Conservation (phyloP, 2,113 vertebrate species). For the Ptilonorhynchus violaceus region DNA sequence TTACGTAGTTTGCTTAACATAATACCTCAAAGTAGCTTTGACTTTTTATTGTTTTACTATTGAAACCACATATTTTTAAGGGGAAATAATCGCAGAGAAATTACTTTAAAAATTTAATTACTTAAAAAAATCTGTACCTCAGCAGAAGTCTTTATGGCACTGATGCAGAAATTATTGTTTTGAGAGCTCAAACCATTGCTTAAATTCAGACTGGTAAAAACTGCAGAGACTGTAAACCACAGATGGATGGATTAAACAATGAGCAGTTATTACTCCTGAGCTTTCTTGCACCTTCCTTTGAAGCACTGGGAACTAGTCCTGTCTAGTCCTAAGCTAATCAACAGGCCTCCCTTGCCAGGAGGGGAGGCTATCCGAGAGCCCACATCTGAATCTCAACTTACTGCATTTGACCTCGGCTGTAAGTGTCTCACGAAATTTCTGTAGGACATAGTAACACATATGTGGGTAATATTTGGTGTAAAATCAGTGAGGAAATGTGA, state of each 20-base stretch:
- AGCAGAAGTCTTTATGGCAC: not conserved
- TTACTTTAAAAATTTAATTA: not conserved
- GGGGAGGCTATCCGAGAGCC: not conserved
- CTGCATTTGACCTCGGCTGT: not conserved
- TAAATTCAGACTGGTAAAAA: not conserved
- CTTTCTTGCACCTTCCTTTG: not conserved
- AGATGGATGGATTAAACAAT: not conserved
- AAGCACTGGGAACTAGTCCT: not conserved
- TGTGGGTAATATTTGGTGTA: not conserved
- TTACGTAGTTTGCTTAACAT: not conserved
- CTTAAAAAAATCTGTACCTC: not conserved
- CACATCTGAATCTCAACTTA: fast-evolving
- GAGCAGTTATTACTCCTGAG: not conserved
- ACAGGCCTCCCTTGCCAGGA: not conserved
- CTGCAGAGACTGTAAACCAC: not conserved
- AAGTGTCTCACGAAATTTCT: not conserved
- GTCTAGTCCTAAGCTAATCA: not conserved
- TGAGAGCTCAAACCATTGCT: not conserved
- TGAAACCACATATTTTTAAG: not conserved
- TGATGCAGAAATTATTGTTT: not conserved
- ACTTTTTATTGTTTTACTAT: not conserved
- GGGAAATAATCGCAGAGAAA: not conserved
- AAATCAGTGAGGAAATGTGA: not conserved
- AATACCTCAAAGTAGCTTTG: not conserved
- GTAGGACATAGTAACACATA: not conserved